A percentile compares a stretch with the other conserved stretches of the same genome.
phyloP scores from a whole-genome alignment of 2,888 invertebrate species.

The Rotaria socialis region DNA sequence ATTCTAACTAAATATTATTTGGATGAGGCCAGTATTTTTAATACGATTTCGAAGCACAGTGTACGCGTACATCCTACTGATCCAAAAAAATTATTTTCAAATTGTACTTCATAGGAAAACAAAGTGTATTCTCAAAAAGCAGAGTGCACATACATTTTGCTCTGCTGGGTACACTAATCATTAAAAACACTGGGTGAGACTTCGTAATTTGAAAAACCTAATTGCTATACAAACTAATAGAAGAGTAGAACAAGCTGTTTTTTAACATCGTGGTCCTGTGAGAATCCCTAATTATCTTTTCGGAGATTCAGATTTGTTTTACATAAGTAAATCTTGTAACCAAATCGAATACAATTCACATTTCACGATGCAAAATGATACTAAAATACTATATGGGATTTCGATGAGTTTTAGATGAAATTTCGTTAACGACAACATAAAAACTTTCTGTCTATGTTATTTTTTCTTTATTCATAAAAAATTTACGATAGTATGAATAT shows the following conservation, averaged over 20 bases:
- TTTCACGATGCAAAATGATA: neutral
- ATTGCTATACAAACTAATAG: constrained; percentile 99
- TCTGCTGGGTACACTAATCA: no score
- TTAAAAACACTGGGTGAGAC: no score
- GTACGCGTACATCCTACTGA: no score
- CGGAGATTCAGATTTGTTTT: constrained; percentile 55
- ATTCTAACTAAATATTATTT: constrained; percentile 81
- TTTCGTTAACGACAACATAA: constrained; percentile 93
- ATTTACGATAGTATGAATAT: constrained; percentile 93
- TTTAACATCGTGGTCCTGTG: neutral
- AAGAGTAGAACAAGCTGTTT: constrained; percentile 74
- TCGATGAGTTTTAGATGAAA: constrained; percentile 66
- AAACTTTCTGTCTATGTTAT: constrained; percentile 77
- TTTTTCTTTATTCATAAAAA: constrained; percentile 66
- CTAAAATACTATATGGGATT: no score
- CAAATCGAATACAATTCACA: neutral
- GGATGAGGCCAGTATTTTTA: no score
- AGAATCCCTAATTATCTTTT: constrained; percentile 23
- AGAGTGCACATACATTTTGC: no score
- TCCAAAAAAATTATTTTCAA: no score
- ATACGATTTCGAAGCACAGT: no score
- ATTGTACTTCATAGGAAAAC: no score
- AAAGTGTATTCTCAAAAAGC: no score
- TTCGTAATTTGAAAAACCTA: constrained; percentile 92
- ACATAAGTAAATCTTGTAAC: constrained; percentile 57